These are phyloP conservation scores for Drosophila histrio DNA, from an alignment of 2,888 invertebrate genomes.

Conservation along the genomic window DNA sequence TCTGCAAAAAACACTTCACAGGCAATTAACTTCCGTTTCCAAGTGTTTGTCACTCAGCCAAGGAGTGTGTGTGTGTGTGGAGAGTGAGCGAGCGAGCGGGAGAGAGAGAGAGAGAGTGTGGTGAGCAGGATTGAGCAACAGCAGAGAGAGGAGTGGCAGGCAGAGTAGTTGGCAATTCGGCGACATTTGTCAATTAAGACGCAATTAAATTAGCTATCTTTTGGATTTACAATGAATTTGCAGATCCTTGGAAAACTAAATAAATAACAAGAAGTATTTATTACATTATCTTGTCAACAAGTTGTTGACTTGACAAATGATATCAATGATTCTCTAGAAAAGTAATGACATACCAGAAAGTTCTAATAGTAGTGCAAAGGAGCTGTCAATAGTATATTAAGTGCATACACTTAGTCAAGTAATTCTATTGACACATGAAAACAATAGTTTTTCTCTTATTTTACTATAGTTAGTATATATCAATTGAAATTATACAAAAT, in stretches of 20 bases:
- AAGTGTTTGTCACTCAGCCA: constrained; percentile 28
- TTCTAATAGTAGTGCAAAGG: constrained; percentile 1
- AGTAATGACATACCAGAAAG: background rate
- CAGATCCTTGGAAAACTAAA: background rate
- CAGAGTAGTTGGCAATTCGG: background rate
- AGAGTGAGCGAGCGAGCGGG: background rate
- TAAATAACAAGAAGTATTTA: background rate
- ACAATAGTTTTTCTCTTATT: too few relatives aligned
- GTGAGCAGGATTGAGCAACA: background rate
- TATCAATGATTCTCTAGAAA: background rate
- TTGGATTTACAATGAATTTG: background rate
- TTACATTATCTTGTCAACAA: background rate
- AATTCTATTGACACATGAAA: too few relatives aligned
- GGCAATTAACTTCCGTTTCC: constrained; percentile 50
- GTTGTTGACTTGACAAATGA: background rate
- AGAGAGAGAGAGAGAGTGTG: background rate
- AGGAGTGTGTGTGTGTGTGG: background rate
- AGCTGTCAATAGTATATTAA: too few relatives aligned
- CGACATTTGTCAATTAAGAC: constrained; percentile 23
- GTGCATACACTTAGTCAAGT: too few relatives aligned
- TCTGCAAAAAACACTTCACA: constrained; percentile 24
- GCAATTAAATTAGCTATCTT: constrained; percentile 23
- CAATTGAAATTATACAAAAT: too few relatives aligned
- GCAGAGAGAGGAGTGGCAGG: background rate
- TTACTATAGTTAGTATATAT: too few relatives aligned